Evolutionary conservation across 2,113 vertebrate species (phyloP).

Genomic region (Oceanodroma tethys): DNA sequence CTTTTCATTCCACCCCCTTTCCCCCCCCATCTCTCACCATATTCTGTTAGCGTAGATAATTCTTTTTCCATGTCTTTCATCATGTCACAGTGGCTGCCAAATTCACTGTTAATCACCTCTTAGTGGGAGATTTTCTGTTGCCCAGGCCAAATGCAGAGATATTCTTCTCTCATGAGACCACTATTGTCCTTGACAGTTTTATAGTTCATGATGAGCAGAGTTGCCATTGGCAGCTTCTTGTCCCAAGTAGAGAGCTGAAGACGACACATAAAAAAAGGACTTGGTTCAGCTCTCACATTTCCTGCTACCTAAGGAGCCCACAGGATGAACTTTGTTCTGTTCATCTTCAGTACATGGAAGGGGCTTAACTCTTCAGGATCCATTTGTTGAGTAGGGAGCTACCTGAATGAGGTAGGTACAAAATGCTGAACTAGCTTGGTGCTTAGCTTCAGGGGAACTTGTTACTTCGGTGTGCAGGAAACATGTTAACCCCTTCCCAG

Average conservation of each 20-base stretch:
- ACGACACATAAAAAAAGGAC: not conserved
- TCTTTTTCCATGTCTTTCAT: not conserved
- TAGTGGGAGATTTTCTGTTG: slow-evolving; percentile 3
- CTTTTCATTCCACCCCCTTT: fast-evolving
- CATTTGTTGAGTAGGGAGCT: not conserved
- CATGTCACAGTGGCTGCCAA: not conserved
- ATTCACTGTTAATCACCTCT: not conserved
- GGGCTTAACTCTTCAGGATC: not conserved
- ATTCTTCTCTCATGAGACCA: not conserved
- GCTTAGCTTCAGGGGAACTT: not conserved
- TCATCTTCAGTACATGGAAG: not conserved
- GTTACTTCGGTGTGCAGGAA: not conserved
- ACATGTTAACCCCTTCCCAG: not conserved
- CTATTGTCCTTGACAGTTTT: slow-evolving; percentile 4
- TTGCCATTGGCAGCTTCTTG: not conserved
- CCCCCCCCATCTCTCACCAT: fast-evolving
- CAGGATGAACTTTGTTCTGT: not conserved
- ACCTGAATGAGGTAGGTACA: not conserved
- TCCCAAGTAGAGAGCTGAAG: not conserved
- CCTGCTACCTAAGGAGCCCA: not conserved
- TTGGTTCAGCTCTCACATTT: not conserved
- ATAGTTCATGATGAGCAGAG: not conserved
- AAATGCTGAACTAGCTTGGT: not conserved
- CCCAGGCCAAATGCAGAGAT: not conserved
- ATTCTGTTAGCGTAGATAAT: not conserved